phyloP scores from a whole-genome alignment of 2,797 vertebrate species.

The Urocyon cinereoargenteus region DNA sequence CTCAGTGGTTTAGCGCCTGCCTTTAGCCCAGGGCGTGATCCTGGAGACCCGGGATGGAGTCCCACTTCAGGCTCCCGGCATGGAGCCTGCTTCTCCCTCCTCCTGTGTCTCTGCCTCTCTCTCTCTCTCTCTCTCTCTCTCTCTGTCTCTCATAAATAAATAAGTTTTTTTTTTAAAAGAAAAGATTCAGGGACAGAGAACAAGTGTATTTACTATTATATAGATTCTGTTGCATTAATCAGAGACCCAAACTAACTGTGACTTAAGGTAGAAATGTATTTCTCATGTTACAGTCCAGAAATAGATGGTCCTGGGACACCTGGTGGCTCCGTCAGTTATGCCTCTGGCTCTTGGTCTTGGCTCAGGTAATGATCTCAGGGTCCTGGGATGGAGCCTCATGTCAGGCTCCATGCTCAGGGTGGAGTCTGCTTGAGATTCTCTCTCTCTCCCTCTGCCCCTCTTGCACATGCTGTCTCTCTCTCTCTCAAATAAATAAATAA shows the following conservation, averaged over 20 bases:
- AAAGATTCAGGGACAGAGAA: not conserved
- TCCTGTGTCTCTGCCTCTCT: no score
- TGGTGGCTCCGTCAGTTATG: not conserved
- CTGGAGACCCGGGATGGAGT: no score
- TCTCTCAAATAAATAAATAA: no score
- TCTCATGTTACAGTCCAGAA: conserved; percentile 10
- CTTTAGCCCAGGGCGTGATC: no score
- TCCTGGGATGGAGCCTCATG: not conserved
- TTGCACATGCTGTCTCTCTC: not conserved
- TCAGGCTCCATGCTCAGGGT: rapidly evolving
- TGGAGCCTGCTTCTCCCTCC: no score
- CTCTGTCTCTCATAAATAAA: no score
- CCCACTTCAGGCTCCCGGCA: no score
- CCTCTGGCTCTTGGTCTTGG: not conserved
- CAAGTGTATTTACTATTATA: not conserved
- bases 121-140: no score
- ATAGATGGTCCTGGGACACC: not conserved
- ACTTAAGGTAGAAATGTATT: not conserved
- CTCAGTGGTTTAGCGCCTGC: no score
- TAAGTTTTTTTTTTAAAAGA: no score
- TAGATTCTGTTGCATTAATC: not conserved
- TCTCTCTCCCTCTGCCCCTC: not conserved
- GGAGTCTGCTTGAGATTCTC: not conserved
- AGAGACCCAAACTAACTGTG: not conserved
- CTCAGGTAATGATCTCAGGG: not conserved